Evolutionary conservation across 2,797 vertebrate genomes (phyloP).

Genomic region (Malurus splendens): DNA sequence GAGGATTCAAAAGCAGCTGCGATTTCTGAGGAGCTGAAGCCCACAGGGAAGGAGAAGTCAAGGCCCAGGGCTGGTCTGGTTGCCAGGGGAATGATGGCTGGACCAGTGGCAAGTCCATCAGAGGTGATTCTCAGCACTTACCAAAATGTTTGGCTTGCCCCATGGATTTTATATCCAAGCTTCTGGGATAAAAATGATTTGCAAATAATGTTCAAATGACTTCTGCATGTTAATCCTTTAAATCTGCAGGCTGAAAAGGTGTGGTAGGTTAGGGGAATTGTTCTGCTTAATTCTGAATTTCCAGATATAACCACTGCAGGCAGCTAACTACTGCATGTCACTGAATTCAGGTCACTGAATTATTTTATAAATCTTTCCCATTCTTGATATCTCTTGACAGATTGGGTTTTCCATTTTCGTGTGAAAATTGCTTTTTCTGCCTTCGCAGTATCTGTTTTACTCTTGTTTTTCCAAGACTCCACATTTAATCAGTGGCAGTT

Average conservation of each 20-base stretch:
- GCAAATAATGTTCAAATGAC: neutral
- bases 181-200: neutral
- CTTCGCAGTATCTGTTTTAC: neutral
- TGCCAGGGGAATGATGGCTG: slow-evolving; percentile 81
- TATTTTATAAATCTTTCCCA: neutral
- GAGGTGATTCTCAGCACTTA: slow-evolving; percentile 73
- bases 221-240: neutral
- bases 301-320: neutral
- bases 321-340: neutral
- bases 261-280: neutral
- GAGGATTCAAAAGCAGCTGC: slow-evolving; percentile 28
- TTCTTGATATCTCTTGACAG: neutral
- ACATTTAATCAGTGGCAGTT: neutral
- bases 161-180: neutral
- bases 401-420: neutral
- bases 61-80: slow-evolving; percentile 72
- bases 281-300: neutral
- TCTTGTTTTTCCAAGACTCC: neutral
- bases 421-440: neutral
- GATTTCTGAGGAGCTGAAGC: slow-evolving; percentile 26
- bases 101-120: slow-evolving; percentile 71
- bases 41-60: slow-evolving; percentile 59
- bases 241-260: neutral
- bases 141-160: neutral
- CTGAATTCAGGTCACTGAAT: neutral